phyloP scores from a whole-genome alignment of 2,888 invertebrate genomes.

The Merodon equestris region DNA sequence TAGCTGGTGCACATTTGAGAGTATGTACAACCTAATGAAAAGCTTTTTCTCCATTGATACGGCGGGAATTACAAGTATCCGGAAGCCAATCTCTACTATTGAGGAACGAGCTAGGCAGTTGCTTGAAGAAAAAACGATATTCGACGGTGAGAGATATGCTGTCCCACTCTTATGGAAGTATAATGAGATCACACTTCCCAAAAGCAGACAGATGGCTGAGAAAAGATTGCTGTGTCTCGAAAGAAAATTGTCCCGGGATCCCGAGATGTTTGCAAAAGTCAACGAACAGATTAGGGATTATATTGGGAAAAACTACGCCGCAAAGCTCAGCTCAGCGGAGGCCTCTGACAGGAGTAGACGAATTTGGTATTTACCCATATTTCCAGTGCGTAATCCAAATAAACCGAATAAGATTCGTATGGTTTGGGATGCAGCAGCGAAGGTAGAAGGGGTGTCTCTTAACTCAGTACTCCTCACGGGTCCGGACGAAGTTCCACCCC shows the following conservation, averaged over 20 bases:
- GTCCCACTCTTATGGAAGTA: background rate
- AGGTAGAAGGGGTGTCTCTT: slow-evolving; percentile 9
- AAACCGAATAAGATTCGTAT: background rate
- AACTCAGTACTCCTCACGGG: slow-evolving; percentile 7
- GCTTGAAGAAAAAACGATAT: background rate
- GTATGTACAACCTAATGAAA: too few relatives aligned
- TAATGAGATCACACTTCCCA: background rate
- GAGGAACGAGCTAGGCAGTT: background rate
- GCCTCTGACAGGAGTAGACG: too few relatives aligned
- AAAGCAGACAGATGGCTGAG: background rate
- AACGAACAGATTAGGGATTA: too few relatives aligned
- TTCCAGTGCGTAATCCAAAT: background rate
- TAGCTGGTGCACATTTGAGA: too few relatives aligned
- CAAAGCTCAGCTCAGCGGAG: too few relatives aligned
- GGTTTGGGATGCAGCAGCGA: background rate
- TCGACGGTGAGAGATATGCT: background rate
- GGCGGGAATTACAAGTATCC: background rate
- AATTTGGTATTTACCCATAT: too few relatives aligned
- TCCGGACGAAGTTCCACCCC: slow-evolving; percentile 3
- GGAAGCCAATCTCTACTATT: background rate
- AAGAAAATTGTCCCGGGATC: background rate
- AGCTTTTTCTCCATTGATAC: background rate
- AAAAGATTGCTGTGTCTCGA: background rate
- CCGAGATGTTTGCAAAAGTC: too few relatives aligned
- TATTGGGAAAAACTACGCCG: too few relatives aligned